phyloP scores from a whole-genome alignment of 2,888 invertebrate species.

The Cephus nigrinus region DNA sequence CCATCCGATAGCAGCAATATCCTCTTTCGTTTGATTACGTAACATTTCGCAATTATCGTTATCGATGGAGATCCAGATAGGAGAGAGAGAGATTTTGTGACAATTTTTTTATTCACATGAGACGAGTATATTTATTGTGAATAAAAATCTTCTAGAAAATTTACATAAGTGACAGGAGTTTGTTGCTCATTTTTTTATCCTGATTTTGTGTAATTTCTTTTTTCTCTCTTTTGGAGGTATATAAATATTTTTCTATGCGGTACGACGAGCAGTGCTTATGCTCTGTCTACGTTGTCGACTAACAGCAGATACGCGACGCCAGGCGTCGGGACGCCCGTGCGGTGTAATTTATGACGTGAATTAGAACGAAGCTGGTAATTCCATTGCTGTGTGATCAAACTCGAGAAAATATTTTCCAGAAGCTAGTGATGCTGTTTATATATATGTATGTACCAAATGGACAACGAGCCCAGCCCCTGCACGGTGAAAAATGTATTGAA shows the following conservation, averaged over 20 bases:
- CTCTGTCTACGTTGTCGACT: background rate
- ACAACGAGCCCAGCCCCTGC: too few species aligned
- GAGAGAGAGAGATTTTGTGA: background rate
- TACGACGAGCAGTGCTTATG: background rate
- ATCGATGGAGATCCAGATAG: background rate
- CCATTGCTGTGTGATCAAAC: conserved; percentile 31
- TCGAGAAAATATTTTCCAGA: conserved; percentile 26
- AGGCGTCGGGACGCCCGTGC: conserved; percentile 4
- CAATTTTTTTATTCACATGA: background rate
- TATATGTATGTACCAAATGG: background rate
- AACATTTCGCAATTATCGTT: background rate
- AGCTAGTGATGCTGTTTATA: conserved; percentile 5
- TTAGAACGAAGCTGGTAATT: conserved; percentile 24
- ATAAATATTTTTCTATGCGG: too few species aligned
- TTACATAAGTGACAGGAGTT: background rate
- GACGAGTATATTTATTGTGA: too few species aligned
- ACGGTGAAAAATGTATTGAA: too few species aligned
- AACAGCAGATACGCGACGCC: background rate
- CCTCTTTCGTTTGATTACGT: background rate
- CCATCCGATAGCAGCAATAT: background rate
- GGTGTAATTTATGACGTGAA: conserved; percentile 30
- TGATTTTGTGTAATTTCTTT: background rate
- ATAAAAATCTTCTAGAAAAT: background rate
- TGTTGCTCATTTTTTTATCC: background rate
- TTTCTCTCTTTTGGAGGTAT: background rate